Evolutionary conservation across 2,888 invertebrate genomes (phyloP), one percentile per base, ranked within the genome.

Genomic region (Rhyacophila evoluta): DNA sequence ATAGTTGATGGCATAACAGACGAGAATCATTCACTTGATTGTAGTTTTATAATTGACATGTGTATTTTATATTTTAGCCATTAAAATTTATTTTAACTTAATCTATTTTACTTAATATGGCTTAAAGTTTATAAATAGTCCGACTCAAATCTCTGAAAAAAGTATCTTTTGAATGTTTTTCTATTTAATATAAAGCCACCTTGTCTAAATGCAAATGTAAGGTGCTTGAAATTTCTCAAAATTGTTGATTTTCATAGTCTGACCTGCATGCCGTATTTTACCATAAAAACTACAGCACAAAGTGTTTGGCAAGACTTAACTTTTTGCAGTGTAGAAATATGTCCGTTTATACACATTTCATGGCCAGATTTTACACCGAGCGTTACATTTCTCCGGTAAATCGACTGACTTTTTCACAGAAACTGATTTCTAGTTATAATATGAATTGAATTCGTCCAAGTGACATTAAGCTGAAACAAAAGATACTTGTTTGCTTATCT

Each of bases 141-240:
- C 55, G 19, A 55, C 15, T 55, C 55, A 55, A 55, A 55, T 55
- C 10, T n/a, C n/a, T n/a, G n/a, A 19, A 55, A 55, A 5, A 15
- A 19, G 55, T 55, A 25, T 55, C 19, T 19, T 8, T 55, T 55
- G 19, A n/a, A 19, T 55, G 8, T 15, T 10, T 55, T 55, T 1
- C 25, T 25, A 19, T 55, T 1, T 33, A 33, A 6, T 33, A 33
- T 33, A 55, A 55, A 55, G 2, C 55, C 25, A 55, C 55, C 55
- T 55, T 55, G 55, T 19, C 55, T 55, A 55, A 55, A 55, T 55
- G 55, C 55, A 55, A 55, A 55, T 55, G 15, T 55, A 55, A 55
- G 25, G 55, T 55, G 55, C 6, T 55, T 55, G 25, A 19, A 25
- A 25, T 55, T 55, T 55, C 25, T 55, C 10, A 19, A 55, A 55